Evolutionary conservation across 2,797 vertebrate species (phyloP).

Genomic region (Myiotriccus ornatus): DNA sequence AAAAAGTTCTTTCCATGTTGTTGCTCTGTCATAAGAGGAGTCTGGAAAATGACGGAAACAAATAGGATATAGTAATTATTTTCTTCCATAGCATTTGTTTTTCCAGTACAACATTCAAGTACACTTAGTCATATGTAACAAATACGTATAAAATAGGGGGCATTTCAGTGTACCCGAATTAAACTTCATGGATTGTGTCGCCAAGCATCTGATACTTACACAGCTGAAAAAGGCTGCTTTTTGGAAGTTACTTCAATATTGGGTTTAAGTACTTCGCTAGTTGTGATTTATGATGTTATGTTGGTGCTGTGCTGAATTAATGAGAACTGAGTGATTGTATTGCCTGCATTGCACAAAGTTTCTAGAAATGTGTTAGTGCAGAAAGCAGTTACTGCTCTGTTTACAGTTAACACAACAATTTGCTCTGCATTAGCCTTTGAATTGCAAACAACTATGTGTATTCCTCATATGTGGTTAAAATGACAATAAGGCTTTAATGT

Average conservation of each 20-base stretch:
- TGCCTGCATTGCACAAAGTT: not conserved
- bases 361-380: not conserved
- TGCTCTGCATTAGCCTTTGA: not conserved
- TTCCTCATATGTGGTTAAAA: not conserved
- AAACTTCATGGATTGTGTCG: not conserved
- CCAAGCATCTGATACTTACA: not conserved
- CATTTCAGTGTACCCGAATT: not conserved
- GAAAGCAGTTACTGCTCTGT: not conserved
- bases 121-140: not conserved
- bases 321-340: not conserved
- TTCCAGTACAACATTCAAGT: not conserved
- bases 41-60: not conserved
- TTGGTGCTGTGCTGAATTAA: not conserved
- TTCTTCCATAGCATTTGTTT: not conserved
- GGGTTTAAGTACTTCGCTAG: not conserved
- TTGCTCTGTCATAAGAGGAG: not conserved
- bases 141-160: not conserved
- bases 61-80: not conserved
- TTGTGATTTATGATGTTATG: not conserved
- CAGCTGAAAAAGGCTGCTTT: not conserved
- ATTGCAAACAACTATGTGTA: not conserved
- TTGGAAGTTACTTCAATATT: not conserved
- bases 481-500: not conserved
- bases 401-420: not conserved
- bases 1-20: not conserved